phyloP scores from a whole-genome alignment of 2,113 vertebrate species.

The Leptodactylus fuscus region DNA sequence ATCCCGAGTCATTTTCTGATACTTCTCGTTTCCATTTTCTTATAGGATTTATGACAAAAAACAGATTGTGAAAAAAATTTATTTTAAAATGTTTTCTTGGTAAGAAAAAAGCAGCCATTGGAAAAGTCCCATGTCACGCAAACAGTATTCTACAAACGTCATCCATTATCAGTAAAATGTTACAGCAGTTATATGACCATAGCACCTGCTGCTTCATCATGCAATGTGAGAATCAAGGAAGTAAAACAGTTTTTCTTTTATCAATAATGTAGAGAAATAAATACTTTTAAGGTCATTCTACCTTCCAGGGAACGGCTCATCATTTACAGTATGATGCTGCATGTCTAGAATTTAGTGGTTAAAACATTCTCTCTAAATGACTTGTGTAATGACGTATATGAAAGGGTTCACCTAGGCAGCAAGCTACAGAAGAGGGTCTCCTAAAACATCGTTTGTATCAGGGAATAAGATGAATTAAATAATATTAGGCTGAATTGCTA shows the following conservation, averaged over 20 bases:
- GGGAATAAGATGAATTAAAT: not conserved
- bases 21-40: not conserved
- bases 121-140: slow-evolving; percentile 56
- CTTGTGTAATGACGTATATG: slow-evolving; percentile 7
- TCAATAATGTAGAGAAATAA: slow-evolving; percentile 48
- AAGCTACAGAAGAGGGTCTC: slow-evolving; percentile 18
- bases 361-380: slow-evolving; percentile 41
- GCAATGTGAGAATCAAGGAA: slow-evolving; percentile 54
- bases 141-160: slow-evolving; percentile 56
- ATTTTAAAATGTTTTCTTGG: slow-evolving; percentile 60
- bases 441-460: not conserved
- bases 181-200: slow-evolving; percentile 56
- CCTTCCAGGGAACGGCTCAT: slow-evolving; percentile 48
- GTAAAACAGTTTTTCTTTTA: slow-evolving; percentile 27
- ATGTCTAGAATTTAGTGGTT: slow-evolving; percentile 55
- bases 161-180: slow-evolving; percentile 56
- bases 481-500: not conserved
- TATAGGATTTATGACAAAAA: slow-evolving; percentile 49
- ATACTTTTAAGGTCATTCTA: slow-evolving; percentile 33
- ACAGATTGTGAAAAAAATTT: slow-evolving; percentile 58
- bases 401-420: slow-evolving; percentile 21
- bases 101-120: slow-evolving; percentile 61
- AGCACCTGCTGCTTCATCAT: slow-evolving; percentile 56
- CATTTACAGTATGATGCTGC: not conserved
- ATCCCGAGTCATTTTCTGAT: no score